Evolutionary conservation across 2,797 vertebrate species (phyloP).

Genomic region (Myoxocephalus aenaeus): DNA sequence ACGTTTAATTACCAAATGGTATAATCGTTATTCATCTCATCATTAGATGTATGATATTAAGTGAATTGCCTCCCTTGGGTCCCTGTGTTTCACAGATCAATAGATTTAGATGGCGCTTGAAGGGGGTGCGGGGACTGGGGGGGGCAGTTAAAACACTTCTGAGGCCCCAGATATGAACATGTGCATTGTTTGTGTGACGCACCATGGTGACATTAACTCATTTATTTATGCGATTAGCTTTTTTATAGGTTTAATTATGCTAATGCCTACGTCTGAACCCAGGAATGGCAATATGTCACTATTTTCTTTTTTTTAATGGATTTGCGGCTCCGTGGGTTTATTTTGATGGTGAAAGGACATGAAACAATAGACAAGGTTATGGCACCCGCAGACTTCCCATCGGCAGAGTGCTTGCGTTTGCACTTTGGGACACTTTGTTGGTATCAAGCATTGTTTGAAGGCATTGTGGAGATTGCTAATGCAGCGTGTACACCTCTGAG

Average conservation of each 20-base stretch:
- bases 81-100: slow-evolving; percentile 96
- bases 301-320: slow-evolving; percentile 51
- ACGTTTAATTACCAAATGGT: slow-evolving; percentile 98
- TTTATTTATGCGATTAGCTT: slow-evolving; percentile 82
- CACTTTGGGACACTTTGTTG: slow-evolving; percentile 80
- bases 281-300: slow-evolving; percentile 44
- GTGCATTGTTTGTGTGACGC: slow-evolving; percentile 78
- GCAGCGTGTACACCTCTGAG: slow-evolving; percentile 74
- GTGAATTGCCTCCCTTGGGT: slow-evolving; percentile 94
- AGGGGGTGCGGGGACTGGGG: slow-evolving; percentile 60
- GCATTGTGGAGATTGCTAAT: slow-evolving; percentile 80
- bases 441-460: slow-evolving; percentile 79
- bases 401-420: slow-evolving; percentile 73
- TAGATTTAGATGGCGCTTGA: slow-evolving; percentile 92
- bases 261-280: slow-evolving; percentile 63
- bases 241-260: slow-evolving; percentile 83
- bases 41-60: slow-evolving; percentile 97
- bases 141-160: slow-evolving; percentile 83
- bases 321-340: slow-evolving; percentile 73
- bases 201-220: slow-evolving; percentile 68
- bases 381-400: slow-evolving; percentile 62
- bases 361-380: slow-evolving; percentile 81
- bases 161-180: slow-evolving; percentile 73
- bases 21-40: slow-evolving; percentile 97
- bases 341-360: slow-evolving; percentile 77